Evolutionary conservation across 2,113 vertebrate species (phyloP).

Genomic region (Cygnus atratus): DNA sequence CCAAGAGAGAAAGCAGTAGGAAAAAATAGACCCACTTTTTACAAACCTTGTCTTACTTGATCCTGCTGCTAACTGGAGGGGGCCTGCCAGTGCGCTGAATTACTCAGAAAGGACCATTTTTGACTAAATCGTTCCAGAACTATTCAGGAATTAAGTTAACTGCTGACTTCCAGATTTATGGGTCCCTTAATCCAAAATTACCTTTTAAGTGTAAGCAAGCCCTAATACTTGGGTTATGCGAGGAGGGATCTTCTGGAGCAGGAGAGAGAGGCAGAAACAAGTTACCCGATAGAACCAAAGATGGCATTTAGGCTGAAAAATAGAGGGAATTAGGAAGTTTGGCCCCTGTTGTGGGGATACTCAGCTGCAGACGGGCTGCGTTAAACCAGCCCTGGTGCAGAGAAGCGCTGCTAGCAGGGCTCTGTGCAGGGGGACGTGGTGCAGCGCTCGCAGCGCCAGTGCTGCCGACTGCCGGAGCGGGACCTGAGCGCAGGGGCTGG

Average conservation of each 20-base stretch:
- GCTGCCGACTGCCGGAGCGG: background rate
- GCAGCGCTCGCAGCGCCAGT: rapidly evolving
- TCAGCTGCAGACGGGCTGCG: rapidly evolving
- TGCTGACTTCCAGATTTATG: background rate
- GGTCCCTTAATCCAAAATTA: background rate
- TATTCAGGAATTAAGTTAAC: background rate
- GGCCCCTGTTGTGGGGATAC: background rate
- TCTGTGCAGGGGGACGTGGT: background rate
- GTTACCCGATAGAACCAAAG: background rate
- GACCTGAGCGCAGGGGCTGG: background rate
- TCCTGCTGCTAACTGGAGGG: background rate
- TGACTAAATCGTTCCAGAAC: background rate
- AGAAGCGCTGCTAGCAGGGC: background rate
- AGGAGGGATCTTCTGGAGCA: background rate
- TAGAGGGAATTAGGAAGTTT: background rate
- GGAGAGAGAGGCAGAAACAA: background rate
- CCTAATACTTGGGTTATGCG: background rate
- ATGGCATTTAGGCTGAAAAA: background rate
- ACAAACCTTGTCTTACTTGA: background rate
- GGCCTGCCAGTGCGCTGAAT: rapidly evolving
- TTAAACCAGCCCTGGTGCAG: rapidly evolving
- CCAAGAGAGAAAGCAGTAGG: background rate
- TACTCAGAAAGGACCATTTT: background rate
- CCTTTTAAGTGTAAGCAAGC: slow-evolving; percentile 9
- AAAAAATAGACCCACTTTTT: background rate